phyloP scores from a whole-genome alignment of 1,140 invertebrate genomes.

The Dreissena polymorpha region DNA sequence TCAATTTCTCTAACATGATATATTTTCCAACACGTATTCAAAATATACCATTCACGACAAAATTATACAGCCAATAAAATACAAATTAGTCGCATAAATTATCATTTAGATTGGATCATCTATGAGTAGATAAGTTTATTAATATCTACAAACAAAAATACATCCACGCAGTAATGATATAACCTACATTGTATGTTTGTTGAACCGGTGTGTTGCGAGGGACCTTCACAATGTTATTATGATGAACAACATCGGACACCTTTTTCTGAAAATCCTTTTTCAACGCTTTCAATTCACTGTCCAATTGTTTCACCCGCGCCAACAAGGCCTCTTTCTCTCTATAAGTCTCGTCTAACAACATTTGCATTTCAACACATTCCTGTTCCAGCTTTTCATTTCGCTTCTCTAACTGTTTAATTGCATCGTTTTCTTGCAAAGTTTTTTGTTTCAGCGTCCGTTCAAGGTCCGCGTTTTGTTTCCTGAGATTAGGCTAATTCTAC shows the following conservation, averaged over 20 bases:
- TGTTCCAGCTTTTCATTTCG: slow-evolving; percentile 67
- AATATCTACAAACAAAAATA: no score
- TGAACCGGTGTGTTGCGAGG: slow-evolving; percentile 25
- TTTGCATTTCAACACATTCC: slow-evolving; percentile 69
- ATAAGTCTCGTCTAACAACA: slow-evolving; percentile 70
- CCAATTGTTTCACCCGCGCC: slow-evolving; percentile 69
- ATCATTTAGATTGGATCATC: no score
- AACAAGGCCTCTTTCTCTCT: slow-evolving; percentile 65
- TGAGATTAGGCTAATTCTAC: slow-evolving; percentile 68
- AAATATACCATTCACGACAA: no score
- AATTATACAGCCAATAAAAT: no score
- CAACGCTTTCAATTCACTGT: slow-evolving; percentile 70
- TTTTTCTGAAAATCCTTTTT: slow-evolving; percentile 69
- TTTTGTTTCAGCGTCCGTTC: slow-evolving; percentile 66
- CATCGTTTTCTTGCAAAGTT: slow-evolving; percentile 61
- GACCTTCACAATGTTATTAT: slow-evolving; percentile 16
- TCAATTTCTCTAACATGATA: no score
- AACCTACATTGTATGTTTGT: slow-evolving; percentile 22
- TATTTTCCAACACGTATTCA: no score
- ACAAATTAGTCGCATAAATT: no score
- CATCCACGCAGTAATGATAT: not conserved
- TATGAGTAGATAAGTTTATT: no score
- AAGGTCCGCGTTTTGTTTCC: slow-evolving; percentile 58
- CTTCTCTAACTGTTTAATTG: slow-evolving; percentile 65
- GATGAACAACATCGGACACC: slow-evolving; percentile 67